Base-by-base conservation (phyloP, 2,113 vertebrate genomes). In the Neolamprologus cancellatus region DNA sequence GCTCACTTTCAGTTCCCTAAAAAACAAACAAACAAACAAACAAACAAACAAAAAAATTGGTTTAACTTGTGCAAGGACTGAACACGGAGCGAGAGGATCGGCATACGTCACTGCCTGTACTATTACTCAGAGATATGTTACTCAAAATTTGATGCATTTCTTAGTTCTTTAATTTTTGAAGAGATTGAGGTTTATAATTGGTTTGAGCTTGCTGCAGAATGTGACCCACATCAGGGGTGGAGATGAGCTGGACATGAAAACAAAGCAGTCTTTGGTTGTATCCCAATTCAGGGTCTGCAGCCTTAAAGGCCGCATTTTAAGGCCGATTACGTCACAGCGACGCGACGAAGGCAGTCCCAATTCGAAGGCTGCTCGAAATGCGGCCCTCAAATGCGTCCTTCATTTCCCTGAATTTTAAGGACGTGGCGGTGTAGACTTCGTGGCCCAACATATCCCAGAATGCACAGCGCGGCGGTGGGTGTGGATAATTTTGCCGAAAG, bases 31-130 rank as follows among this genome's bases (percentile, higher is more conserved):
- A 59, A 32, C 13, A 55, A 59, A 36, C 7, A 50, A 50, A 50
- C 8, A 50, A 32, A 50, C 8, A 50, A 32, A 32, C 30, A 32
- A 32, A 32, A 8, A 57, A 57, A 15, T 8, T 57, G 20, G 6
- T 66, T 82, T 59, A 15, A 8, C 2, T 81, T 54, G 8, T 83
- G 20, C n/a, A 57, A 36, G 3, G 39, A 50, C n/a, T 3, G 20
- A 50, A 80, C 79, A 74, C 17, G 14, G 46, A 81, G 53, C 1
- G 30, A 90, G 82, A 17, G 39, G 54, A 32, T 66, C 79, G 44
- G 64, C 84, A 93, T 91, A 83, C 83, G 71, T 81, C 4, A 54
- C 50, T 88, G 15, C 84, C 81, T 55, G 71, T 30, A 69, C 23
- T 76, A 6, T 76, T 53, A 84, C 30, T 88, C 7, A 18, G 15